phyloP scores from a whole-genome alignment of 2,113 vertebrate species.

The Gadus chalcogrammus region DNA sequence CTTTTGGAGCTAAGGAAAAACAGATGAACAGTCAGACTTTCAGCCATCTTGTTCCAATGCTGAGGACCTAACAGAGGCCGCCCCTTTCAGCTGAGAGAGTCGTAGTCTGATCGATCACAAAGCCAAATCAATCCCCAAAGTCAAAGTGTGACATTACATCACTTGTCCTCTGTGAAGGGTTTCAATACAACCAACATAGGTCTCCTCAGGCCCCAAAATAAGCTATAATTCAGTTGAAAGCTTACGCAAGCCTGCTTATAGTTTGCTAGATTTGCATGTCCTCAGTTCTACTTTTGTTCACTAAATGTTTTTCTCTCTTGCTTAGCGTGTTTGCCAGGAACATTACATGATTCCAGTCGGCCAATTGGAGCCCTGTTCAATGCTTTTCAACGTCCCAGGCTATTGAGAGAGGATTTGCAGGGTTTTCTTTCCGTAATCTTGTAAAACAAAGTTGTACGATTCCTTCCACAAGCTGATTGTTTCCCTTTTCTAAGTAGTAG shows the following conservation, averaged over 20 bases:
- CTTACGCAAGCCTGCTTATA: conserved; percentile 51
- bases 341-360: conserved; percentile 49
- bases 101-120: too few species aligned
- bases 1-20: too few species aligned
- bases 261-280: conserved; percentile 61
- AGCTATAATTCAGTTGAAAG: conserved; percentile 42
- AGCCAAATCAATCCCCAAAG: conserved; percentile 16
- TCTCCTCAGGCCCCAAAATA: background rate
- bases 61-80: too few species aligned
- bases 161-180: conserved; percentile 11
- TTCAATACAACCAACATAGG: conserved; percentile 3
- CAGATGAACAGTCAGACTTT: too few species aligned
- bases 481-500: too few species aligned
- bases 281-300: conserved; percentile 52
- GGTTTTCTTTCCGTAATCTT: conserved; percentile 58
- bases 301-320: conserved; percentile 30
- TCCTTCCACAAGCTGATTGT: conserved; percentile 40
- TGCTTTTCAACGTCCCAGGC: conserved; percentile 33
- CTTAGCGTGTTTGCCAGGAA: conserved; percentile 51
- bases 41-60: too few species aligned
- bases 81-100: too few species aligned
- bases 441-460: conserved; percentile 55
- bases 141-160: conserved; percentile 43
- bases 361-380: conserved; percentile 44
- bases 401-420: conserved; percentile 51